phyloP scores from a whole-genome alignment of 2,888 invertebrate species.

The Linyphia triangularis region DNA sequence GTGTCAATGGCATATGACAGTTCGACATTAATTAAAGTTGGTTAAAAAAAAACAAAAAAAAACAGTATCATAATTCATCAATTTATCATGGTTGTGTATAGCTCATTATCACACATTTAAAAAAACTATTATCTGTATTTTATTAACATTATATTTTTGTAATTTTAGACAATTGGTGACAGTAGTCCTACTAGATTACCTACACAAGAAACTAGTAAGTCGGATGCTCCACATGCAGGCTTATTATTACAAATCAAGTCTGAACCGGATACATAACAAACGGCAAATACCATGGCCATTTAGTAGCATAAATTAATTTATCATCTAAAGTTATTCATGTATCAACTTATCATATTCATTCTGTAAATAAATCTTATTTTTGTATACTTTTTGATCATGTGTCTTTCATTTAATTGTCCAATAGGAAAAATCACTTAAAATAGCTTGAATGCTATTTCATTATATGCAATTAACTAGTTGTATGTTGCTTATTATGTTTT shows the following conservation, averaged over 20 bases:
- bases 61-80: too few species aligned
- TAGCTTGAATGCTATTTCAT: too few species aligned
- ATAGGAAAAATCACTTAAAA: too few species aligned
- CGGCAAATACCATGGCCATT: not conserved
- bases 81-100: too few species aligned
- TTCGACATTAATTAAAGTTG: too few species aligned
- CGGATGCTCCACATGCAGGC: conserved; percentile 4
- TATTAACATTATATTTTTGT: not conserved
- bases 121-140: not conserved
- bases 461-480: too few species aligned
- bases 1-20: too few species aligned
- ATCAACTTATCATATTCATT: conserved; percentile 5
- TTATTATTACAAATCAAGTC: conserved; percentile 17
- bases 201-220: conserved; percentile 7
- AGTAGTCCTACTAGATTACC: conserved; percentile 28
- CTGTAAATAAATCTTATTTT: conserved; percentile 44
- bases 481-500: too few species aligned
- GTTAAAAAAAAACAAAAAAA: too few species aligned
- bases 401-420: not conserved
- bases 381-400: not conserved
- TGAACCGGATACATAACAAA: conserved; percentile 5
- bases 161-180: conserved; percentile 32
- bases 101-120: not conserved
- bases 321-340: not conserved
- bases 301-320: not conserved